Evolutionary conservation across 2,797 vertebrate genomes (phyloP).

Genomic region (Buphagus erythrorhynchus): DNA sequence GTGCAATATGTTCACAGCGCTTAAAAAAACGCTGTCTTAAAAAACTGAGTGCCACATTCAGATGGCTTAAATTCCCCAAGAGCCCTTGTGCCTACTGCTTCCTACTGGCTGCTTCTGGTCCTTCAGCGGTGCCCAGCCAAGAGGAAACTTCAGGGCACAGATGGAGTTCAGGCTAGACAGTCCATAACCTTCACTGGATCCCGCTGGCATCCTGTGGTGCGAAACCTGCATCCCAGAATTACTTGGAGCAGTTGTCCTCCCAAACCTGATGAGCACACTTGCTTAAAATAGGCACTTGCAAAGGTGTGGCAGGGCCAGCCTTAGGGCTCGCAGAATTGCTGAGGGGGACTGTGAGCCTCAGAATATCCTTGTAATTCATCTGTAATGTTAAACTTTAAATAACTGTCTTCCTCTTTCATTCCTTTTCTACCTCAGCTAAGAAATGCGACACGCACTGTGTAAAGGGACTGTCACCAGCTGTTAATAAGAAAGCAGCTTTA

Average conservation of each 20-base stretch:
- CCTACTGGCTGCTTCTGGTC: conserved; percentile 73
- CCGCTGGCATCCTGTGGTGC: conserved; percentile 64
- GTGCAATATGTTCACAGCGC: conserved; percentile 62
- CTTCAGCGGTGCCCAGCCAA: conserved; percentile 69
- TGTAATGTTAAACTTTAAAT: conserved; percentile 68
- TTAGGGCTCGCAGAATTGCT: conserved; percentile 1
- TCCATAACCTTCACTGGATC: conserved; percentile 70
- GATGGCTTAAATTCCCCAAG: conserved; percentile 71
- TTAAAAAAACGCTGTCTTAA: conserved; percentile 53
- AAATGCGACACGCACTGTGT: conserved; percentile 68
- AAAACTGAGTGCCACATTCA: conserved; percentile 55
- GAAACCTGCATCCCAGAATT: conserved; percentile 71
- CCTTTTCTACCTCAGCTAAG: conserved; percentile 62
- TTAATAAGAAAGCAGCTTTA: conserved; percentile 77
- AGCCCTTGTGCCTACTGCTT: conserved; percentile 68
- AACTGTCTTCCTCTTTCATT: conserved; percentile 55
- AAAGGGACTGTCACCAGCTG: conserved; percentile 74
- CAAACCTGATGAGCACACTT: conserved; percentile 52
- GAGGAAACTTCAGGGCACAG: conserved; percentile 74
- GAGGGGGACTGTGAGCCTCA: conserved; percentile 55
- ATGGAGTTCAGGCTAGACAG: conserved; percentile 74
- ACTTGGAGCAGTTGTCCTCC: conserved; percentile 64
- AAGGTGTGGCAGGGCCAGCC: conserved; percentile 64
- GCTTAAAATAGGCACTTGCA: conserved; percentile 59
- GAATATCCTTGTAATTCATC: conserved; percentile 64